These are phyloP conservation scores for Fistularia commersonii DNA, from an alignment of 2,797 vertebrate species.

Conservation along the genomic window DNA sequence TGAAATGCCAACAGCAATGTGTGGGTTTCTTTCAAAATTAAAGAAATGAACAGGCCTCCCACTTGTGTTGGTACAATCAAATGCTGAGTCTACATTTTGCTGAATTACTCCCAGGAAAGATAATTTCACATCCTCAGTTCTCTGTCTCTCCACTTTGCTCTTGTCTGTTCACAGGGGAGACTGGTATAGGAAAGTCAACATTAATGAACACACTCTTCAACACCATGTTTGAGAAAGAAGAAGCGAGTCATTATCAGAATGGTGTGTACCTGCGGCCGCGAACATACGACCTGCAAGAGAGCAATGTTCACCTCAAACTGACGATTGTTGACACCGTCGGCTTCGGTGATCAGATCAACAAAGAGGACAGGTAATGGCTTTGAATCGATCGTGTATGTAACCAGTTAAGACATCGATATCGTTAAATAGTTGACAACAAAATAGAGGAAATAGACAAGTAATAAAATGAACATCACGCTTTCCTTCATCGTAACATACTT, in stretches of 20 bases:
- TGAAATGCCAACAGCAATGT: neutral
- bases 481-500: too few species aligned
- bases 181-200: slow-evolving; percentile 96
- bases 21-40: slow-evolving; percentile 10
- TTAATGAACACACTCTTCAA: slow-evolving; percentile 99
- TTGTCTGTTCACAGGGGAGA: slow-evolving; percentile 81
- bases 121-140: neutral
- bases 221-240: slow-evolving; percentile 95
- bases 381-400: neutral
- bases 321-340: slow-evolving; percentile 96
- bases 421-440: too few species aligned
- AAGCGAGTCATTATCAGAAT: slow-evolving; percentile 93
- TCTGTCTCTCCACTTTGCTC: neutral
- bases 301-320: slow-evolving; percentile 93
- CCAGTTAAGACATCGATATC: neutral
- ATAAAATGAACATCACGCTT: too few species aligned
- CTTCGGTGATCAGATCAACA: slow-evolving; percentile 98
- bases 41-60: slow-evolving; percentile 2
- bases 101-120: slow-evolving; percentile 21
- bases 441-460: too few species aligned
- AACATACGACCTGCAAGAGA: slow-evolving; percentile 93
- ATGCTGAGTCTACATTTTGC: slow-evolving; percentile 18
- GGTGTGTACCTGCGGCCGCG: slow-evolving; percentile 86
- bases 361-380: slow-evolving; percentile 90
- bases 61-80: slow-evolving; percentile 17